A percentile compares a stretch with the other conserved stretches of the same genome.
Evolutionary conservation across 2,888 invertebrate species (phyloP).

Genomic region (Chrysomela aeneicollis): DNA sequence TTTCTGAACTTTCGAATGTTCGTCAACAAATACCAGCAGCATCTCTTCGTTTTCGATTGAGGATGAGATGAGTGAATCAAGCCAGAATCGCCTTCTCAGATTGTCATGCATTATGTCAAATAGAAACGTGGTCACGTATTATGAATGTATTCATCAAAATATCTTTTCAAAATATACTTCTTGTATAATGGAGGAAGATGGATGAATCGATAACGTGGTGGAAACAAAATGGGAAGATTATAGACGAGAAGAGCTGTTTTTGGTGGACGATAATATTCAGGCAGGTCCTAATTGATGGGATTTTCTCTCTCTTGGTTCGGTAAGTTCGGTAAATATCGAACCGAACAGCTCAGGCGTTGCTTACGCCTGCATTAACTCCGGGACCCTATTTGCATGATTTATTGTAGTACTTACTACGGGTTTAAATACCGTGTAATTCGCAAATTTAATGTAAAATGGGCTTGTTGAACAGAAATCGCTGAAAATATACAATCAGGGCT

Average conservation of each 20-base stretch:
- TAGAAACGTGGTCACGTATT: no score
- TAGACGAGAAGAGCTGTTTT: constrained; percentile 31
- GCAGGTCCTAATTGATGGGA: constrained; percentile 50
- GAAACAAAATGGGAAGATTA: constrained; percentile 26
- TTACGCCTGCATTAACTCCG: constrained; percentile 60
- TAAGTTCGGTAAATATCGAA: constrained; percentile 48
- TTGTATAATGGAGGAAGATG: constrained; percentile 16
- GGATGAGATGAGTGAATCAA: no score
- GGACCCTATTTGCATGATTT: constrained; percentile 67
- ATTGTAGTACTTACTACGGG: constrained; percentile 74
- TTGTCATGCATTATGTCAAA: neutral
- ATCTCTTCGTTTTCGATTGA: no score
- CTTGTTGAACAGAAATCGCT: constrained; percentile 58
- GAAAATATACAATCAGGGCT: constrained; percentile 53
- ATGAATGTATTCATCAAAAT: no score
- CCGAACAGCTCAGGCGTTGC: constrained; percentile 53
- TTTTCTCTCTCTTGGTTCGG: constrained; percentile 46
- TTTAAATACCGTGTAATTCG: constrained; percentile 81
- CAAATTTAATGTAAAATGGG: constrained; percentile 76
- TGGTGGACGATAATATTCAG: constrained; percentile 43
- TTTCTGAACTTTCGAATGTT: no score
- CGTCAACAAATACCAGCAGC: no score
- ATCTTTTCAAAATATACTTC: constrained; percentile 1
- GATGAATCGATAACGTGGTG: constrained; percentile 24
- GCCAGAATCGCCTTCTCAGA: no score